Evolutionary conservation across 2,113 vertebrate genomes (phyloP).

Genomic region (Crotalus helleri): DNA sequence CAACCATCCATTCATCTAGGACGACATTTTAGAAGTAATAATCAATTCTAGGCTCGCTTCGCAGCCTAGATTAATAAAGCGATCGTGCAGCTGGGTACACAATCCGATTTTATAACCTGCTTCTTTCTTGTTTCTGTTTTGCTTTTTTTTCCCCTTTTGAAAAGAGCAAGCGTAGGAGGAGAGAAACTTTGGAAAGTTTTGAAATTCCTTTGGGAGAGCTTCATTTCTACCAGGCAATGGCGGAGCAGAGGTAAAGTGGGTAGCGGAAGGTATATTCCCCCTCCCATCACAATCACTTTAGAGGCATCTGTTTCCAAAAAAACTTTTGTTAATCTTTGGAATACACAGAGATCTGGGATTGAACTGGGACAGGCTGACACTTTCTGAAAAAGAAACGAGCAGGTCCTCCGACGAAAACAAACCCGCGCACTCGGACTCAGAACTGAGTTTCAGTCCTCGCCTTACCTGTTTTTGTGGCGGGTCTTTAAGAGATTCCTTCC

Average conservation of each 20-base stretch:
- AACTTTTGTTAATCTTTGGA: neutral
- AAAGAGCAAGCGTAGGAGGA: neutral
- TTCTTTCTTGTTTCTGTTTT: neutral
- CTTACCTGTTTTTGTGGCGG: slow-evolving; percentile 88
- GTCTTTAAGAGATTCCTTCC: slow-evolving; percentile 89
- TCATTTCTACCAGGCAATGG: neutral
- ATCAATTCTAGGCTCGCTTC: neutral
- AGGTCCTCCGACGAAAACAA: neutral
- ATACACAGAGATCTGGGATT: neutral
- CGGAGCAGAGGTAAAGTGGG: neutral
- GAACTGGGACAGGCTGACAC: neutral
- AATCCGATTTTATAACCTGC: neutral
- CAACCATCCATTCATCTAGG: neutral
- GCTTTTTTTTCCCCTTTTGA: too few species aligned
- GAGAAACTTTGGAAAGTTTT: neutral
- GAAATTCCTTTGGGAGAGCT: neutral
- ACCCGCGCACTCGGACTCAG: neutral
- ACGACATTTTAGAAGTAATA: neutral
- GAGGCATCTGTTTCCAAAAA: neutral
- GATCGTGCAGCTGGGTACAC: neutral
- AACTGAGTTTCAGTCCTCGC: neutral
- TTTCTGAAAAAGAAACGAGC: neutral
- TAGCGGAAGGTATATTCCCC: neutral
- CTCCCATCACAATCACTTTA: neutral
- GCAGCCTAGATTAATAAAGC: neutral